Evolutionary conservation across 1,140 invertebrate genomes (phyloP).

Genomic region (Pemphigus obesinymphae): DNA sequence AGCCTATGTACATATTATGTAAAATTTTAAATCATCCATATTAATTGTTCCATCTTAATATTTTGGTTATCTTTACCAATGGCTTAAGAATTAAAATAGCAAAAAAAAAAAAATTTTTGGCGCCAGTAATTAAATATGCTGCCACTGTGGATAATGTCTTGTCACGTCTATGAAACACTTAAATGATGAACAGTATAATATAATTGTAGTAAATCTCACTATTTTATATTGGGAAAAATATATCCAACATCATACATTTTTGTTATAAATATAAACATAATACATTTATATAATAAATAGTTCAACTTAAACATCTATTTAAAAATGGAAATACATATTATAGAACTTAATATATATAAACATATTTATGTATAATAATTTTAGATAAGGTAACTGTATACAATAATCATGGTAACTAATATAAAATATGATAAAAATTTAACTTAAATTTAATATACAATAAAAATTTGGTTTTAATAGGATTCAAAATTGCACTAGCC

Average conservation of each 20-base stretch:
- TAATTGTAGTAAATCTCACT: neutral
- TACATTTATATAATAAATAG: neutral
- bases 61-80: too few species aligned
- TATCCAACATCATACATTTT: neutral
- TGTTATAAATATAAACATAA: neutral
- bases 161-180: too few species aligned
- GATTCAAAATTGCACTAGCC: too few species aligned
- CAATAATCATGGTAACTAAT: slow-evolving; percentile 2
- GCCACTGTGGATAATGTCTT: too few species aligned
- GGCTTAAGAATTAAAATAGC: too few species aligned
- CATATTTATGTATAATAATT: neutral
- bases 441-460: neutral
- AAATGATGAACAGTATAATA: too few species aligned
- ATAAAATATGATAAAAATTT: neutral
- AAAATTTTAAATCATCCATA: too few species aligned
- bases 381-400: neutral
- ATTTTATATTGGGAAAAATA: neutral
- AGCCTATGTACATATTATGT: too few species aligned
- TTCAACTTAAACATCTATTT: neutral
- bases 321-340: neutral
- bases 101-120: too few species aligned
- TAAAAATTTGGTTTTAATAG: neutral
- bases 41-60: too few species aligned
- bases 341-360: neutral
- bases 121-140: too few species aligned